Evolutionary conservation across 2,113 vertebrate species (phyloP), one percentile per base, ranked within the genome.

Genomic region (Anser cygnoides): DNA sequence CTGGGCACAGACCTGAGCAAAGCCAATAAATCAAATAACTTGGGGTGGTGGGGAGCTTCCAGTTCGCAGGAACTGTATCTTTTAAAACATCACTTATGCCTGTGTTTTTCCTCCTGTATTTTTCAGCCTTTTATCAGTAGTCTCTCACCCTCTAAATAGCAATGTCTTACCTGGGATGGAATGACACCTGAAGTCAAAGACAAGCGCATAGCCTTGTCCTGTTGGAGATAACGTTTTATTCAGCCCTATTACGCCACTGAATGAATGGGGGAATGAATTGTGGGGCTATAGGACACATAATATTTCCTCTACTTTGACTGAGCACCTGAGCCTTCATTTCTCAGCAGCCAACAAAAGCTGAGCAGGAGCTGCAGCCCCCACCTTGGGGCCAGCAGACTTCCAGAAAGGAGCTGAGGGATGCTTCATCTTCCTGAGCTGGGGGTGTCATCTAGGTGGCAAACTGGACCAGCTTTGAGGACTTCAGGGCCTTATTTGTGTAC

Each of bases 291-390:
- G 26, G 59, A 33, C 71, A 52, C 25, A 29, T 29, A 54, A 10
- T 79, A 62, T 52, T 28, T 94, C 76, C 84, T 80, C 43, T 63
- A 37, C 59, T 74, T 66, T 94, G 86, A 94, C 75, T 43, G 91
- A 84, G 80, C 37, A 33, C 31, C 33, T 23, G 14, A 59, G 55
- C 68, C 87, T 61, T 1, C 67, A 79, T 95, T 96, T 90, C 63
- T 91, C 39, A 65, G 22, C 76, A 90, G 61, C 58, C 87, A 76
- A 67, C 54, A 80, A 92, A 95, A 95, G 90, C 82, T 78, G 94
- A 84, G 87, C 91, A 95, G 96, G 90, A 94, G 18, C 29, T 61
- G 25, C 43, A 7, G 23, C 19, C 11, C 81, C 41, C 41, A 26
- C 57, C 21, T 43, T 62, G 58, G 77, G 46, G 15, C 4, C 63